Base-by-base conservation (phyloP, 2,888 invertebrate genomes). In the Oeneis ivallda region DNA sequence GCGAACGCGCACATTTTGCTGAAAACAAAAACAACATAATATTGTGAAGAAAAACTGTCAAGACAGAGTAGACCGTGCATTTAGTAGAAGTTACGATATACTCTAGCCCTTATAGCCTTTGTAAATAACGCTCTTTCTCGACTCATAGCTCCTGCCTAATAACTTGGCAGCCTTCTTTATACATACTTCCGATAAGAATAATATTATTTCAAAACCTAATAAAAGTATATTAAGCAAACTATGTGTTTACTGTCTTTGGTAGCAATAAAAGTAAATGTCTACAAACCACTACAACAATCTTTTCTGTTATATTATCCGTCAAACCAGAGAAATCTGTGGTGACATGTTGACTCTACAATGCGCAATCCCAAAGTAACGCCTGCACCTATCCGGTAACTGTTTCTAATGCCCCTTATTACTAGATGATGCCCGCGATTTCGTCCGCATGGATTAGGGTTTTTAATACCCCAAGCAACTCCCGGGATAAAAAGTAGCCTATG, bases 151-250 rank as follows among this genome's bases (percentile, higher is more conserved):
- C 79, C 80, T 86, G 90, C 89, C 89, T 88, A 89, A 90, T 88
- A 86, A 84, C 89, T 89, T 89, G 89, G 88, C 90, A 89, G 78
- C 84, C 84, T 86, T 79, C 84, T 86, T 65, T 84, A 85, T 85
- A 85, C 85, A 85, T 85, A 85, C 85, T 86, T 86, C 85, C 87
- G 83, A 84, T 84, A 87, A 87, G 88, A 88, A 88, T 87, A 88
- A 87, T 84, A 86, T 85, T 87, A 87, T 85, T 84, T 87, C 81
- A 79, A 82, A 45, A 58, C n/a, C 8, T 32, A 58, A 58, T 47
- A 47, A 41, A 58, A 15, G 15, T 45, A 32, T 11, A n/a, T n/a
- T n/a, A 45, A 45, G 45, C 34, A 15, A 58, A 32, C 58, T 58
- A 45, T 32, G 32, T 58, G 45, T 45, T 56, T 56, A 56, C 39